Evolutionary conservation across 2,797 vertebrate genomes (phyloP), one percentile per base, ranked within the genome.

Genomic region (Cirrhinus molitorella): DNA sequence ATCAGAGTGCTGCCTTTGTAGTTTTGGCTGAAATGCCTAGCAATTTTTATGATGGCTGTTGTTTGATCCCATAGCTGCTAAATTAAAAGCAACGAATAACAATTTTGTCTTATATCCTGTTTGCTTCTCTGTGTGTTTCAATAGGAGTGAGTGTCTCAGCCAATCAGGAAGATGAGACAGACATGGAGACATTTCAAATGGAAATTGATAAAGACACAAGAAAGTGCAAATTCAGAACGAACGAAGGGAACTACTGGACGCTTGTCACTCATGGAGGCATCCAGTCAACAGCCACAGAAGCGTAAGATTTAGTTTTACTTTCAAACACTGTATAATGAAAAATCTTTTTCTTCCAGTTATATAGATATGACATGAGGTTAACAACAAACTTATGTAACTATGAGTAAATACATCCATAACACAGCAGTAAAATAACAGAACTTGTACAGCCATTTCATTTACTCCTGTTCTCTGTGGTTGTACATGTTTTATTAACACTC

Each of bases 171-270:
- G 98, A 99, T 75, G 97, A 98, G 92, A 96, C 97, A 14, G 97
- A 97, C 92, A 96, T 95, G 4, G 98, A 99, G 92, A 99, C 97
- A 1, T 99, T 99, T 93, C 97, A 99, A 94, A 97, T 99, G 96
- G 97, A 99, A 90, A 96, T 97, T 0, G 96, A 98, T 93, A 95
- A 91, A 2, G 96, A 98, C 82, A 98, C 93, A 87, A 96, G 93
- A 91, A 97, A 96, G 90, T 98, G 96, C 84, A 96, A 93, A 45
- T 97, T 99, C 82, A 95, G 97, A 81, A 96, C 96, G 89, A 96
- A 96, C 90, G 94, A 95, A 0, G 97, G 98, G 74, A 96, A 95
- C 90, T 98, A 97, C 93, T 99, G 98, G 98, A 95, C 93, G 17
- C 95, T 99, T 83, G 98, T 98, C 90, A 92, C 95, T 84, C 98